Evolutionary conservation across 2,888 invertebrate genomes (phyloP), one percentile per base, ranked within the genome.

Genomic region (Lasius platythorax): DNA sequence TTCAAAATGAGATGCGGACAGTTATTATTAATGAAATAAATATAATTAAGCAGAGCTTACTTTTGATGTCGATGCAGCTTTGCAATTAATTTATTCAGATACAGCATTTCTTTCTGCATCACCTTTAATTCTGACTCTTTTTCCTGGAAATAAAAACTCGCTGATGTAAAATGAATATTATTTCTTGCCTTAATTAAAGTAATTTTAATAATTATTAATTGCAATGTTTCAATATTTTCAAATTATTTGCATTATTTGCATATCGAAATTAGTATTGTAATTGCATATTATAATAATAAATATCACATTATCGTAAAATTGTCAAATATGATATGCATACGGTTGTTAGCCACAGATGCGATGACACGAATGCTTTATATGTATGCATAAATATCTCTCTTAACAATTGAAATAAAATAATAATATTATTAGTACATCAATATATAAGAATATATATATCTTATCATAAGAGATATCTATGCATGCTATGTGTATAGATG

Each of bases 111-210:
- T 70, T 90, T 93, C 15, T 91, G 89, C n/a, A 88, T 84, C 9
- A 85, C 50, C 63, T 86, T 93, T 74, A 93, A 18, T n/a, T 92
- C 91, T 4, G 76, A 76, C 50, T 93, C 93, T 15, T 86, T 92
- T 15, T 92, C 89, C 93, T 93, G 85, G 0, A 46, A 76, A 82
- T 23, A 9, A 43, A 72, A 61, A 11, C 11, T 56, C 4, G 3
- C 23, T 58, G 11, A 72, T 46, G 9, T 15, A 3, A 61, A n/a
- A 73, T 9, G 15, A 43, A 67, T 2, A 3, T 28, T 53, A n/a
- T 53, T 78, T 37, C 6, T 53, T 30, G 9, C 8, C 5, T 58
- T 67, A 56, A 58, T 79, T 79, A 58, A 79, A 50, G 28, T 73
- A 15, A 11, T 23, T 23, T 1, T 53, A n/a, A 53, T 53, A 53